Conservation (phyloP, 2,113 vertebrate species). For the Danionella cerebrum region DNA sequence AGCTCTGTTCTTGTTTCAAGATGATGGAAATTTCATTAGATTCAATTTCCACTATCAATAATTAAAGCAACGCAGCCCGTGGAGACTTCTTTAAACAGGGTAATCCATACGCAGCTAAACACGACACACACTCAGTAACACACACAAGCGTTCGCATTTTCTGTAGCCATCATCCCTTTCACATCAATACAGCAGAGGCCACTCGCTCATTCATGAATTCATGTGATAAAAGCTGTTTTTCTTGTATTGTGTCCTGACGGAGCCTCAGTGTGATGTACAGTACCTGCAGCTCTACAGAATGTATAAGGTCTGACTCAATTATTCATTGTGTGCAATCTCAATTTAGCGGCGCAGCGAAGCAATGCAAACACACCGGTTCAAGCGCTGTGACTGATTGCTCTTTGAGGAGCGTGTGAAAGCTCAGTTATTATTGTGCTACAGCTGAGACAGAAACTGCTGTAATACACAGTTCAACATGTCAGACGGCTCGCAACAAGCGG, state of each 20-base stretch:
- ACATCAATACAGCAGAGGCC: neutral
- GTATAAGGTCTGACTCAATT: slow-evolving; percentile 5
- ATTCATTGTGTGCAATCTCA: neutral
- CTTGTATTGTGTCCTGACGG: no score
- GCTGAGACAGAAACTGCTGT: neutral
- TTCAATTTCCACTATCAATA: slow-evolving; percentile 82
- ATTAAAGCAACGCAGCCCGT: slow-evolving; percentile 74
- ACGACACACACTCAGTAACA: neutral
- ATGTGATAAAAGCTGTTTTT: no score
- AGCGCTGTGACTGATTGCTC: neutral
- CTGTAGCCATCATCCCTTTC: no score
- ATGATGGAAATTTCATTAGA: slow-evolving; percentile 82
- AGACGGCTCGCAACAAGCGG: slow-evolving; percentile 19
- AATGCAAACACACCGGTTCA: neutral
- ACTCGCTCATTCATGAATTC: neutral
- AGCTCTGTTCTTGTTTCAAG: slow-evolving; percentile 71
- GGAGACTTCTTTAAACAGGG: slow-evolving; percentile 48
- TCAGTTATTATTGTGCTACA: slow-evolving; percentile 4
- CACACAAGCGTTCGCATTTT: neutral
- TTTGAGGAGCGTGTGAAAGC: neutral
- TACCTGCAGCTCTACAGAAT: neutral
- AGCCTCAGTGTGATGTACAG: no score
- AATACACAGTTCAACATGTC: neutral
- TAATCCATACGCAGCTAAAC: slow-evolving; percentile 24
- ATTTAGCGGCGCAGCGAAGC: neutral